phyloP scores from a whole-genome alignment of 2,888 invertebrate genomes.

The Dicroscelio sp. region DNA sequence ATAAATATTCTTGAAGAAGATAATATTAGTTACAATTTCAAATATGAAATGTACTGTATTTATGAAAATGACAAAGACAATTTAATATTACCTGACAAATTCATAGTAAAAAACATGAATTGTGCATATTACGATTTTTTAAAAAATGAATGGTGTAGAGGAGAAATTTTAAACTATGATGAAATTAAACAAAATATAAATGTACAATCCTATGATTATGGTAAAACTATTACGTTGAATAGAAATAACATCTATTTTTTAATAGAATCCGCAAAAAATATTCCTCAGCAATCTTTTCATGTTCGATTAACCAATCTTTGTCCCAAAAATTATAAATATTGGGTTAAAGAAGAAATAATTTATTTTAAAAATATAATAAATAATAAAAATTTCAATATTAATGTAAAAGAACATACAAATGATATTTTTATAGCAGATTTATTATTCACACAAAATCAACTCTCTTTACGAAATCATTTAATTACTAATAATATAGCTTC shows the following conservation, averaged over 20 bases:
- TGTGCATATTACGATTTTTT: background rate
- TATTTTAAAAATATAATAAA: too few relatives aligned
- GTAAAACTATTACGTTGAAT: background rate
- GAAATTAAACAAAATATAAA: background rate
- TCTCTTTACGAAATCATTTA: too few relatives aligned
- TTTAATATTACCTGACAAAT: background rate
- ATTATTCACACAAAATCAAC: too few relatives aligned
- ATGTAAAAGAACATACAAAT: too few relatives aligned
- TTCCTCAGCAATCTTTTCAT: background rate
- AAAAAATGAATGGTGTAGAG: background rate
- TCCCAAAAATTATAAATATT: background rate
- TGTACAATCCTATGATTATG: background rate
- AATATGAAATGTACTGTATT: background rate
- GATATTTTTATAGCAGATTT: too few relatives aligned
- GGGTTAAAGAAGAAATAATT: too few relatives aligned
- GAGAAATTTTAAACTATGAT: background rate
- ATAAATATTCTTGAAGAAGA: background rate
- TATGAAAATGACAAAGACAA: background rate
- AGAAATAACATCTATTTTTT: background rate
- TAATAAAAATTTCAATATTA: too few relatives aligned
- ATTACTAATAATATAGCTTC: too few relatives aligned
- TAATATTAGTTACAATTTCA: background rate
- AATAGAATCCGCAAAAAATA: background rate
- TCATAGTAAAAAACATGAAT: background rate
- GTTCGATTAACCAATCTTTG: background rate